Conservation (phyloP, 2,113 vertebrate species). For the Tenebrosternarchus preto region DNA sequence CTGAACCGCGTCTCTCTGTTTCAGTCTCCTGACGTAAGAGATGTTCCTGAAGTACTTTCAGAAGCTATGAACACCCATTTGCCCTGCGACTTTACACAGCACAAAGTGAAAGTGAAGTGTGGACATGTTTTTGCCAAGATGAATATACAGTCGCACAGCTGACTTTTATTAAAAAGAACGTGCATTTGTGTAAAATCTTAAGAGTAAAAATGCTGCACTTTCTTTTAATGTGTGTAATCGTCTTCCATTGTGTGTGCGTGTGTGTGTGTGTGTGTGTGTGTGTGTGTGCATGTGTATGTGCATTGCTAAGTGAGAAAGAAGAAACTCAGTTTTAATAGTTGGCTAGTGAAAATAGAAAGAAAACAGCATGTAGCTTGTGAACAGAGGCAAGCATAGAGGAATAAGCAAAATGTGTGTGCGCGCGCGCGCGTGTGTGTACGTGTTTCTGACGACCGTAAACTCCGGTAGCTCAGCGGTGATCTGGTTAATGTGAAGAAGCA, state of each 20-base stretch:
- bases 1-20: background rate
- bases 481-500: conserved; percentile 14
- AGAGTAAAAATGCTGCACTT: too few relatives aligned
- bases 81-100: background rate
- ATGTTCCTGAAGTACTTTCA: background rate
- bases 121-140: background rate
- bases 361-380: conserved; percentile 12
- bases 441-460: background rate
- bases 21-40: background rate
- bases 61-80: conserved; percentile 18
- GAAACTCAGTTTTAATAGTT: background rate
- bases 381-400: background rate
- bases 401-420: background rate
- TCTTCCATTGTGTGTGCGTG: too few relatives aligned
- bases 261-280: too few relatives aligned
- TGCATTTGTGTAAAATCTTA: too few relatives aligned
- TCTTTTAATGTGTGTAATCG: too few relatives aligned
- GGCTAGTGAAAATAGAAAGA: background rate
- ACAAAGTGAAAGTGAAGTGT: background rate
- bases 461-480: background rate
- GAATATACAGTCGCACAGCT: too few relatives aligned
- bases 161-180: too few relatives aligned
- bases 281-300: background rate
- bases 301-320: too few relatives aligned
- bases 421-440: background rate